These are phyloP conservation scores for Eleutherodactylus coqui DNA, from an alignment of 2,797 vertebrate species.

Conservation along the genomic window DNA sequence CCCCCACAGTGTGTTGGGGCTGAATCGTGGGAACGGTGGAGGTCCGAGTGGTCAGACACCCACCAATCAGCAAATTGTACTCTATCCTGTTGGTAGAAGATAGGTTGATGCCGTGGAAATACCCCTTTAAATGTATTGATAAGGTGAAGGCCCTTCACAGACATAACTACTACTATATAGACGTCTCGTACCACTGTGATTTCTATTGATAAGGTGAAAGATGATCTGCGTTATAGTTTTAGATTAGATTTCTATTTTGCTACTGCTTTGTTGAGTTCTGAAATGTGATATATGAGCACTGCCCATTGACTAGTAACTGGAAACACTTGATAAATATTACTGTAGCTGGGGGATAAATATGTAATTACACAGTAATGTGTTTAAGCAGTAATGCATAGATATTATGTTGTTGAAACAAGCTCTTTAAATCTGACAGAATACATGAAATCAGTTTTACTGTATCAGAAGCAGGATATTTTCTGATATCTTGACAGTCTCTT, in stretches of 20 bases:
- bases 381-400: background rate
- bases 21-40: too few species aligned
- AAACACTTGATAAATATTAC: background rate
- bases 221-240: background rate
- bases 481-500: constrained; percentile 14
- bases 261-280: background rate
- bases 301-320: background rate
- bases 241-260: background rate
- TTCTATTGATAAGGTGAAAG: too few species aligned
- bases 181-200: too few species aligned
- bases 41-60: too few species aligned
- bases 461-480: constrained; percentile 13
- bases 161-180: too few species aligned
- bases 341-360: background rate
- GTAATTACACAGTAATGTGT: background rate
- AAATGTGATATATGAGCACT: background rate
- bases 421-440: background rate
- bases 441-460: constrained; percentile 6
- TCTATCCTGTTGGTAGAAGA: too few species aligned
- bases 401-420: constrained; percentile 2
- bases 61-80: too few species aligned
- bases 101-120: too few species aligned
- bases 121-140: too few species aligned
- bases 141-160: too few species aligned
- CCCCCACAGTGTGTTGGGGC: too few species aligned